Conservation (phyloP, 1,140 invertebrate genomes). For the Drosophila tropicalis region DNA sequence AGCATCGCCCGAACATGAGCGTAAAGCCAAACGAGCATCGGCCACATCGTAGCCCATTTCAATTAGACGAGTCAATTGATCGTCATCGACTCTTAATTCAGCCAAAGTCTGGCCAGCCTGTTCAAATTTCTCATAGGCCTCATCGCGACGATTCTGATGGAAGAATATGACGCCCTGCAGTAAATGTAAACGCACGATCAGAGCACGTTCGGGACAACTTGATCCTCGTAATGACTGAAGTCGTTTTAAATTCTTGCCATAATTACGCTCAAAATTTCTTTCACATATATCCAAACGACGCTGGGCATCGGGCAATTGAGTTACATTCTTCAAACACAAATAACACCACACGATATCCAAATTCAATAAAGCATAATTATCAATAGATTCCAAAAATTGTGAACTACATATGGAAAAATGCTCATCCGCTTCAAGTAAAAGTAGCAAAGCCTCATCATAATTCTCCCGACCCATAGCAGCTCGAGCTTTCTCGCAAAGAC, state of each 20-base stretch:
- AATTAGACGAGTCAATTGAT: slow-evolving; percentile 84
- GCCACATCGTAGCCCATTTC: slow-evolving; percentile 86
- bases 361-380: slow-evolving; percentile 91
- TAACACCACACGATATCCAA: slow-evolving; percentile 94
- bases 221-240: slow-evolving; percentile 87
- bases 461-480: slow-evolving; percentile 87
- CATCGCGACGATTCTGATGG: slow-evolving; percentile 87
- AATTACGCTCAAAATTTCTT: slow-evolving; percentile 86
- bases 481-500: slow-evolving; percentile 90
- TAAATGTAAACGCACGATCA: slow-evolving; percentile 90
- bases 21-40: slow-evolving; percentile 87
- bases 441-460: slow-evolving; percentile 87
- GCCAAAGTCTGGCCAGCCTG: slow-evolving; percentile 86
- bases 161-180: slow-evolving; percentile 90
- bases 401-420: slow-evolving; percentile 89
- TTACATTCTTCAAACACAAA: slow-evolving; percentile 87
- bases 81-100: slow-evolving; percentile 86
- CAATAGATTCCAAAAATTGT: slow-evolving; percentile 87
- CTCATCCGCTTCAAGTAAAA: slow-evolving; percentile 90
- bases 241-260: slow-evolving; percentile 88
- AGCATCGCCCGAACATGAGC: slow-evolving; percentile 86
- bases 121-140: slow-evolving; percentile 85
- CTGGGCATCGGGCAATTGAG: slow-evolving; percentile 89
- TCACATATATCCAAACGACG: slow-evolving; percentile 87
- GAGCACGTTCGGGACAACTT: slow-evolving; percentile 87